Percentiles rank a stretch among this genome's conserved stretches.
Evolutionary conservation across 2,113 vertebrate species (phyloP).

Genomic region (Sigmodon hispidus): DNA sequence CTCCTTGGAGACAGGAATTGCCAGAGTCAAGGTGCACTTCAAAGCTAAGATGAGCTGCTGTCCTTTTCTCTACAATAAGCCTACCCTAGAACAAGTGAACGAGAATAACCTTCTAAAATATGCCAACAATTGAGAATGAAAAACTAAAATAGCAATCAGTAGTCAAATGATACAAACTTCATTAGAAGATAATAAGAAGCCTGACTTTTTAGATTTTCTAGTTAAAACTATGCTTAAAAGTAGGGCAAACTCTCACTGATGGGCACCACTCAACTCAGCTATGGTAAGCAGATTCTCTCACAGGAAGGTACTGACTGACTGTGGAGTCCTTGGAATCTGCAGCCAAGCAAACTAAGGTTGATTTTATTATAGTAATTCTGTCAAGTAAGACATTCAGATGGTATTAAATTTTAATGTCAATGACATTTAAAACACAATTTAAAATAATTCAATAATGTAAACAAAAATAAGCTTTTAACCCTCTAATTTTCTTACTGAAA

Average conservation of each 20-base stretch:
- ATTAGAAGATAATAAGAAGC: background rate
- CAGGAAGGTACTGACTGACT: background rate
- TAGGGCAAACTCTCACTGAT: background rate
- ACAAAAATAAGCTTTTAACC: background rate
- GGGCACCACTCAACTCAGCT: background rate
- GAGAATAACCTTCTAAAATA: constrained; percentile 57
- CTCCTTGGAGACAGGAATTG: background rate
- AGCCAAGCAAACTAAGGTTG: background rate
- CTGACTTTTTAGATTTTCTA: background rate
- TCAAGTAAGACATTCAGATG: constrained; percentile 31
- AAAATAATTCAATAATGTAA: constrained; percentile 9
- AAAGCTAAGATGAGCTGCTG: background rate
- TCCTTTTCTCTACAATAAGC: constrained; percentile 28
- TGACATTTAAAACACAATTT: constrained; percentile 44
- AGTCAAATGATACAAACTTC: background rate
- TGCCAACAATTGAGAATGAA: constrained; percentile 2
- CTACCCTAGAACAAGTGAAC: constrained; percentile 23
- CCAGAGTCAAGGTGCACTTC: background rate
- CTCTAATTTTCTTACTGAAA: constrained; percentile 33
- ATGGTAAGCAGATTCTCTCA: background rate
- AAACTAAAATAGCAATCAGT: background rate
- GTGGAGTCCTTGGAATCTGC: background rate
- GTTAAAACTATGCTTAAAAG: background rate
- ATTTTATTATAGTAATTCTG: constrained; percentile 30
- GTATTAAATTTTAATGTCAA: background rate